These are phyloP conservation scores for Drosophila erecta DNA, from an alignment of 1,140 invertebrate genomes.

Conservation along the genomic window DNA sequence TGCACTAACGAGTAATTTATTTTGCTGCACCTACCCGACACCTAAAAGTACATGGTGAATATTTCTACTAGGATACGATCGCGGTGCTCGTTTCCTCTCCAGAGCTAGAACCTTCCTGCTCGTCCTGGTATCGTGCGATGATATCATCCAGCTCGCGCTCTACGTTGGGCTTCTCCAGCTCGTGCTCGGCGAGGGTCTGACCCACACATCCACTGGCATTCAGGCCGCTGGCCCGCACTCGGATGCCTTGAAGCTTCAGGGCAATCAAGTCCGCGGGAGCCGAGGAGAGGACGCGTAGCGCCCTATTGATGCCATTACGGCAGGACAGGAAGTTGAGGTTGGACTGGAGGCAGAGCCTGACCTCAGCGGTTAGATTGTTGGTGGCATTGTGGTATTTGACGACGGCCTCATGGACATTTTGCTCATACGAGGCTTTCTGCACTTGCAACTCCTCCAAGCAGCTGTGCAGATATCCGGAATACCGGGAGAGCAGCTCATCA, in stretches of 20 bases:
- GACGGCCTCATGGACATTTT: slow-evolving; percentile 14
- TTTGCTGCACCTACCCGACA: slow-evolving; percentile 16
- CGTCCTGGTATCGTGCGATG: slow-evolving; percentile 3
- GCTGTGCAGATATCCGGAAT: background rate
- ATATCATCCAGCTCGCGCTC: slow-evolving; percentile 13
- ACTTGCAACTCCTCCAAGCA: slow-evolving; percentile 31
- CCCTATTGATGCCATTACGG: background rate
- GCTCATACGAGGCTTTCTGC: slow-evolving; percentile 10
- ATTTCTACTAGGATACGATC: background rate
- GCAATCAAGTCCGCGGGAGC: slow-evolving; percentile 1
- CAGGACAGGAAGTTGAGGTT: background rate
- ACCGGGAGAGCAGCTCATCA: slow-evolving; percentile 4
- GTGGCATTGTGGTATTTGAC: slow-evolving; percentile 3
- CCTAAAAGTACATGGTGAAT: slow-evolving; percentile 1
- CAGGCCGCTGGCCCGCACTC: slow-evolving; percentile 5
- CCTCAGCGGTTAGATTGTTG: background rate
- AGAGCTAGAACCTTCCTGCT: background rate
- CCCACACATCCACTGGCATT: slow-evolving; percentile 8
- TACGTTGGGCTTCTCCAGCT: slow-evolving; percentile 6
- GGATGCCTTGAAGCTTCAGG: slow-evolving; percentile 7
- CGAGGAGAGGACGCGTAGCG: background rate
- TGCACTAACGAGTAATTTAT: slow-evolving; percentile 31
- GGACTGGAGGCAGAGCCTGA: slow-evolving; percentile 12
- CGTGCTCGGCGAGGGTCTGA: slow-evolving; percentile 16
- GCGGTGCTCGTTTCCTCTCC: background rate